phyloP scores from a whole-genome alignment of 2,888 invertebrate species.

The Dynastes maya region DNA sequence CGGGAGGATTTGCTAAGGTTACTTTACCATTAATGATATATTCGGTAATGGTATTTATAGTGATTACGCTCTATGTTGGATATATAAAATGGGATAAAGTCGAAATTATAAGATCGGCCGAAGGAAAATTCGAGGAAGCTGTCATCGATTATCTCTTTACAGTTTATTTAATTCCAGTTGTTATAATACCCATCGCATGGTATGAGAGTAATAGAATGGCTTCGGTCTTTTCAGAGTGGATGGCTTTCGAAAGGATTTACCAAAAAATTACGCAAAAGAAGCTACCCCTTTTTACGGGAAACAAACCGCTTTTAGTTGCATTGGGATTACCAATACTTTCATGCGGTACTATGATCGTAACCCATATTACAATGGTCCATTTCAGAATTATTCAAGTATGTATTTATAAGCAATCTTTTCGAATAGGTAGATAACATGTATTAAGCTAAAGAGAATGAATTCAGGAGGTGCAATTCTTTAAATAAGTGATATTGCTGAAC shows the following conservation, averaged over 20 bases:
- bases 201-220: constrained; percentile 79
- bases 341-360: constrained; percentile 77
- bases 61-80: constrained; percentile 73
- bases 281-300: constrained; percentile 74
- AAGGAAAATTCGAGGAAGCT: constrained; percentile 79
- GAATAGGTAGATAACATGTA: too few relatives aligned
- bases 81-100: constrained; percentile 78
- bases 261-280: constrained; percentile 75
- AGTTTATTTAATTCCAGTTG: constrained; percentile 80
- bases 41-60: constrained; percentile 66
- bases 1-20: constrained; percentile 70
- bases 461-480: too few relatives aligned
- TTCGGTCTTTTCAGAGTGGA: constrained; percentile 77
- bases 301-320: constrained; percentile 75
- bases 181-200: constrained; percentile 78
- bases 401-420: background rate
- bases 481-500: too few relatives aligned
- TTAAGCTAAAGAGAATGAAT: too few relatives aligned
- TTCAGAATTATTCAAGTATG: constrained; percentile 76
- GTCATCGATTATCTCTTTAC: constrained; percentile 84
- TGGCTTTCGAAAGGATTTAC: constrained; percentile 79
- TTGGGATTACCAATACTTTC: constrained; percentile 77
- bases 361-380: constrained; percentile 81
- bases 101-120: constrained; percentile 73
- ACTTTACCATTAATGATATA: constrained; percentile 76